Evolutionary conservation across 2,888 invertebrate genomes (phyloP).

Genomic region (Teinopalpus imperialis): DNA sequence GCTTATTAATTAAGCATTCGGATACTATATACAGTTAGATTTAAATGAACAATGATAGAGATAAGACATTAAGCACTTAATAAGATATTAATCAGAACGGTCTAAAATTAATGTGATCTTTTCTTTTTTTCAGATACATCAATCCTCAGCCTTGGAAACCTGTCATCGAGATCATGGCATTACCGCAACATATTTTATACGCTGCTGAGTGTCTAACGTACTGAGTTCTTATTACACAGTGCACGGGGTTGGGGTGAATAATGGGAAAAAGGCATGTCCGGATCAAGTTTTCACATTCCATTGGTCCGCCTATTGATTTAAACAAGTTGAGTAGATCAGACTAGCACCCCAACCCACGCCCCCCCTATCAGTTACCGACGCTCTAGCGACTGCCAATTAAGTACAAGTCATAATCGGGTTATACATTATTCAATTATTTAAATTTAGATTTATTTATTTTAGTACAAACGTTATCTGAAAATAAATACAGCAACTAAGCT

Average conservation of each 20-base stretch:
- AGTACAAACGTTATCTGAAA: conserved; percentile 69
- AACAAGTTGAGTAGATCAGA: conserved; percentile 56
- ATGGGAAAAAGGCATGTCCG: conserved; percentile 80
- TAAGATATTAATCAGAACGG: conserved; percentile 7
- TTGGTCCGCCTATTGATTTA: conserved; percentile 72
- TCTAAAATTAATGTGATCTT: conserved; percentile 31
- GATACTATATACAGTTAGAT: conserved; percentile 27
- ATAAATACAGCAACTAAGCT: conserved; percentile 43
- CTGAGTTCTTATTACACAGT: conserved; percentile 55
- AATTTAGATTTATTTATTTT: conserved; percentile 71
- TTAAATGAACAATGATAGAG: conserved; percentile 24
- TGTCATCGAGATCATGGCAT: conserved; percentile 49
- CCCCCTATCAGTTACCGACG: conserved; percentile 73
- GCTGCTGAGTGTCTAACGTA: conserved; percentile 42
- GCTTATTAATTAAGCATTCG: conserved; percentile 66
- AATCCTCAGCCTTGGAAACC: conserved; percentile 29
- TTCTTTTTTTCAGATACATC: conserved; percentile 55
- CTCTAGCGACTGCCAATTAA: conserved; percentile 79
- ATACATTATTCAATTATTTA: conserved; percentile 60
- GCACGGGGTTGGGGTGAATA: conserved; percentile 68
- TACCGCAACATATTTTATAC: conserved; percentile 26
- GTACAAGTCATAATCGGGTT: conserved; percentile 80
- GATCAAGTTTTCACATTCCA: conserved; percentile 76
- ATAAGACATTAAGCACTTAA: conserved; percentile 27
- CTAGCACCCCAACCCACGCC: conserved; percentile 60